Percentiles rank a stretch among this genome's conserved stretches.
phyloP scores from a whole-genome alignment of 2,113 vertebrate genomes.

The Pygoscelis antarcticus region DNA sequence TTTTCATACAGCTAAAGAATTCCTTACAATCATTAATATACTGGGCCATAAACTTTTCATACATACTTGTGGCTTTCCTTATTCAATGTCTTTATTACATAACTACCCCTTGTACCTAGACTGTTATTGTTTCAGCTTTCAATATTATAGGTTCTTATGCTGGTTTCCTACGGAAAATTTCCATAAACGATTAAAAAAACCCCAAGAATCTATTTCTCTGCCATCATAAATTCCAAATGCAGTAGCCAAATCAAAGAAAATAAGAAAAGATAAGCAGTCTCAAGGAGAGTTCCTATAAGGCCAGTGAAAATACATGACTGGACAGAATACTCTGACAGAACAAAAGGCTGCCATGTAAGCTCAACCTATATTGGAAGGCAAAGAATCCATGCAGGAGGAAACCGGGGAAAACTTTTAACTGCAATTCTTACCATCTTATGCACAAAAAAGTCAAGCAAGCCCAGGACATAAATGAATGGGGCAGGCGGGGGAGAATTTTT shows the following conservation, averaged over 20 bases:
- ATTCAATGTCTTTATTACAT: neutral
- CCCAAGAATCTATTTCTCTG: neutral
- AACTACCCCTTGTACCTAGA: neutral
- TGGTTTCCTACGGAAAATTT: neutral
- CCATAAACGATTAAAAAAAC: neutral
- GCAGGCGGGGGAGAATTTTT: neutral
- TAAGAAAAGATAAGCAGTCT: neutral
- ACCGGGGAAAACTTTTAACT: neutral
- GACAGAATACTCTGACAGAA: neutral
- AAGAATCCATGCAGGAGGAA: neutral
- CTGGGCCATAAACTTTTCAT: neutral
- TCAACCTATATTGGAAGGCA: neutral
- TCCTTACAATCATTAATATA: neutral
- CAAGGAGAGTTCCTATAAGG: neutral
- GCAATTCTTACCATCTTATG: neutral
- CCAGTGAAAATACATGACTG: neutral
- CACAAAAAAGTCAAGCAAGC: neutral
- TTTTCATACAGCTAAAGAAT: neutral
- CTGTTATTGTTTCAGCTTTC: neutral
- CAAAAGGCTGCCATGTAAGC: neutral
- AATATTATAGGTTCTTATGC: neutral
- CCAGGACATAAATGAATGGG: neutral
- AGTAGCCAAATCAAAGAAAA: neutral
- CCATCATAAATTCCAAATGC: neutral
- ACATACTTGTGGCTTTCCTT: neutral